Evolutionary conservation across 2,888 invertebrate genomes (phyloP).

Genomic region (Nomada goodeniana): DNA sequence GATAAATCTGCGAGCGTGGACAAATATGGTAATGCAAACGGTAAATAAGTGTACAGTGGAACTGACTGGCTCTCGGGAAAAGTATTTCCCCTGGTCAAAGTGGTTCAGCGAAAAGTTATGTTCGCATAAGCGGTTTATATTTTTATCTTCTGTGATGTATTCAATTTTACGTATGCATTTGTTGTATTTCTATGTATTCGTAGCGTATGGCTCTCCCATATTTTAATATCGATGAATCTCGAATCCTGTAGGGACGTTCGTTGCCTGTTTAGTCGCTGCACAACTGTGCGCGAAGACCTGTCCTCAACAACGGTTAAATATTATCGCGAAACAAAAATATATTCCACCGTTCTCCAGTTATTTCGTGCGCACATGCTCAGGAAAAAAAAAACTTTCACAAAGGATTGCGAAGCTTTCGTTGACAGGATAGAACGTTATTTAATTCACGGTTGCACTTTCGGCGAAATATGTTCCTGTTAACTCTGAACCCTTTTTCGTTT

Average conservation of each 20-base stretch:
- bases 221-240: slow-evolving; percentile 39
- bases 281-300: neutral
- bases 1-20: neutral
- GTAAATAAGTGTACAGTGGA: slow-evolving; percentile 19
- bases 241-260: slow-evolving; percentile 15
- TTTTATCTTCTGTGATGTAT: slow-evolving; percentile 11
- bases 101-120: slow-evolving; percentile 20
- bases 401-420: no score
- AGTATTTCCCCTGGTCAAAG: slow-evolving; percentile 38
- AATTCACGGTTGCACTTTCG: no score
- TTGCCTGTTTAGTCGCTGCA: neutral
- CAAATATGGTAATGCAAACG: slow-evolving; percentile 15
- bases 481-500: no score
- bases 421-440: no score
- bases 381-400: no score
- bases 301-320: slow-evolving; percentile 31
- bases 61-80: slow-evolving; percentile 31
- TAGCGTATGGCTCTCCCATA: slow-evolving; percentile 20
- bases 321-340: neutral
- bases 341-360: neutral
- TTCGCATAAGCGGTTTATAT: slow-evolving; percentile 43
- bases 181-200: slow-evolving; percentile 12
- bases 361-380: neutral
- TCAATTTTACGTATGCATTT: slow-evolving; percentile 18
- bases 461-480: no score